Base-by-base conservation (phyloP, 2,797 vertebrate genomes). In the Ibycter americanus region DNA sequence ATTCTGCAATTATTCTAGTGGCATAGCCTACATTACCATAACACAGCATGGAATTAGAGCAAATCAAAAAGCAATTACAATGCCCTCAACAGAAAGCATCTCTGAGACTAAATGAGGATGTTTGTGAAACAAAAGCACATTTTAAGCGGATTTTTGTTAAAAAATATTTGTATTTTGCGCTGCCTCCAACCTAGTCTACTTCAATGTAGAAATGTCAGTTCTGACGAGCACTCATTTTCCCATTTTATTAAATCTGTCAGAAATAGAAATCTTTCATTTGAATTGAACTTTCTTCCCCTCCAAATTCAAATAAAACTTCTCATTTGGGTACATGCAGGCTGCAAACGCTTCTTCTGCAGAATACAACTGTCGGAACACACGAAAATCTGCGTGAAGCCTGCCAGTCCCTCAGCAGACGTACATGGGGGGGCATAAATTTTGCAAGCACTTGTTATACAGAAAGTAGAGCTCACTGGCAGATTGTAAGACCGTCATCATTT, bases 251-350 rank as follows among this genome's bases (percentile, higher is more conserved):
- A 83, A 15, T 31, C 76, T 68, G 42, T 61, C 12, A 4, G 61
- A 95, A 90, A 56, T 27, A 65, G 54, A 83, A 95, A 71, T 68
- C 32, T 78, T 81, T 79, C 21, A n/a, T 92, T 61, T 47, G 25
- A 67, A 44, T 11, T 58, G 17, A 74, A 61, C 29, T 26, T 68
- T 71, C 52, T 70, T 25, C 29, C 62, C 38, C 29, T 83, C 23
- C 13, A 27, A 68, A 96, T 93, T 86, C 18, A 93, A 90, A 90
- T 34, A 46, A 78, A 90, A 86, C 27, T 67, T 80, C 84, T 91
- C 84, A 67, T 63, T 12, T 89, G 76, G 67, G 52, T 87, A 79
- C 40, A 49, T 29, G 61, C 23, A 78, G 71, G 70, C 74, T 85
- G 49, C 36, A 94, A 85, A 89, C 2, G 1, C 27, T 82, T 36